Evolutionary conservation across 2,888 invertebrate species (phyloP).

Genomic region (Nowickia ferox): DNA sequence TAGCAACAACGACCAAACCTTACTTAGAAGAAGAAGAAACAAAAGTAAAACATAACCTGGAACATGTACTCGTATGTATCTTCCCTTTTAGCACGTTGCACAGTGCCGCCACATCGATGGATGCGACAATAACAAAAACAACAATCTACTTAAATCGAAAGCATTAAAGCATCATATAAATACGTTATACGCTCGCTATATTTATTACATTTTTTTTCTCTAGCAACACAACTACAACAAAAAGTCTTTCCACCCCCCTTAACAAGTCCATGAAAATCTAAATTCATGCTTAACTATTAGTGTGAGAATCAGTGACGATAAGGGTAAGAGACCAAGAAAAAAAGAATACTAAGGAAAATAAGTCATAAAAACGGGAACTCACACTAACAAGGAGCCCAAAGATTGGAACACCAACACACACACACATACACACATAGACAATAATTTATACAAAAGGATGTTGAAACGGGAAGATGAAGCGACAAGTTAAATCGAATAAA

Average conservation of each 20-base stretch:
- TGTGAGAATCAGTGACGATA: conserved; percentile 33
- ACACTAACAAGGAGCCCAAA: not conserved
- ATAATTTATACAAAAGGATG: conserved; percentile 5
- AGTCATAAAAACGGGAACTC: conserved; percentile 22
- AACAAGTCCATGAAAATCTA: conserved; percentile 15
- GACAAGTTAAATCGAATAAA: conserved; percentile 80
- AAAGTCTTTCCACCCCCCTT: conserved; percentile 45
- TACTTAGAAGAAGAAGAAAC: conserved; percentile 6
- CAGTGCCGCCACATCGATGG: conserved; percentile 13
- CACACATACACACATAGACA: not conserved
- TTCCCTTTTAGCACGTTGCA: conserved; percentile 16
- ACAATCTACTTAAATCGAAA: conserved; percentile 68
- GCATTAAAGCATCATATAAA: conserved; percentile 57
- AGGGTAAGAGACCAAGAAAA: conserved; percentile 23
- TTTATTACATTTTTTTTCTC: conserved; percentile 36
- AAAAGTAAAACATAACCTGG: conserved; percentile 48
- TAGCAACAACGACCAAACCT: conserved; percentile 65
- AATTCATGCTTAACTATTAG: conserved; percentile 11
- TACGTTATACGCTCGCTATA: conserved; percentile 13
- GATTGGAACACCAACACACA: not conserved
- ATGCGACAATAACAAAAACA: conserved; percentile 46
- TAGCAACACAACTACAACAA: conserved; percentile 2
- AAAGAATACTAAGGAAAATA: conserved; percentile 3
- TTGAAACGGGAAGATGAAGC: conserved; percentile 61
- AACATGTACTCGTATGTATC: conserved; percentile 37